These are phyloP conservation scores for Atherinosoma microstoma DNA, from an alignment of 2,797 vertebrate genomes.

Conservation along the genomic window DNA sequence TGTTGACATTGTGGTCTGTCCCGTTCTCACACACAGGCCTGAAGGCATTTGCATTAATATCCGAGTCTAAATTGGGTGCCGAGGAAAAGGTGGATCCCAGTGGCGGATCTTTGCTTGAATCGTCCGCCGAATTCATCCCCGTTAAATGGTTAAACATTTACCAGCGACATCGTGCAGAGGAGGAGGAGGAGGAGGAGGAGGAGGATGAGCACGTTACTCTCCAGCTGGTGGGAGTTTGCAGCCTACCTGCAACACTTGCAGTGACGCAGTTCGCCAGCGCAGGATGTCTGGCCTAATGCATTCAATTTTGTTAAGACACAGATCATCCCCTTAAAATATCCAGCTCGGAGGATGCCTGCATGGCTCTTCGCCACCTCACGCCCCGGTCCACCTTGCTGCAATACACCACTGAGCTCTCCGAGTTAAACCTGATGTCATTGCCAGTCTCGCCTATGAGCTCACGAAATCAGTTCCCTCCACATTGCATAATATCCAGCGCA, in stretches of 20 bases:
- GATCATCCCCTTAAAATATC: slow-evolving; percentile 46
- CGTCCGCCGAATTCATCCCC: slow-evolving; percentile 86
- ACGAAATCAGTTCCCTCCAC: slow-evolving; percentile 47
- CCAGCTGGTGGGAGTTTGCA: slow-evolving; percentile 67
- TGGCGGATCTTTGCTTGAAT: slow-evolving; percentile 77
- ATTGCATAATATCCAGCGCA: slow-evolving; percentile 30
- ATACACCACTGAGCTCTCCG: slow-evolving; percentile 34
- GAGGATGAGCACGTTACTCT: slow-evolving; percentile 75
- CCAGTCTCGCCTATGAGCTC: slow-evolving; percentile 49
- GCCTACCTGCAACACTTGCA: slow-evolving; percentile 82
- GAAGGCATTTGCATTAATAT: slow-evolving; percentile 72
- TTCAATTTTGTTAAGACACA: slow-evolving; percentile 50
- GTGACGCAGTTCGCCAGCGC: slow-evolving; percentile 85
- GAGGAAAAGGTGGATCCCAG: slow-evolving; percentile 78
- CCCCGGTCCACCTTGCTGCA: slow-evolving; percentile 60
- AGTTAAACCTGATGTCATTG: slow-evolving; percentile 59
- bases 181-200: slow-evolving; percentile 44
- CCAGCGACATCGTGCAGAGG: slow-evolving; percentile 64
- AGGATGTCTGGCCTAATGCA: slow-evolving; percentile 52
- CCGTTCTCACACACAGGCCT: slow-evolving; percentile 79
- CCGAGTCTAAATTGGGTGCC: slow-evolving; percentile 76
- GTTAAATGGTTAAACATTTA: slow-evolving; percentile 65
- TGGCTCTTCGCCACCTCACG: slow-evolving; percentile 43
- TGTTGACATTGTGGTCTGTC: slow-evolving; percentile 79
- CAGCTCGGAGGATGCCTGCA: slow-evolving; percentile 45